phyloP scores from a whole-genome alignment of 2,888 invertebrate species.

The Odontomyia ornata region DNA sequence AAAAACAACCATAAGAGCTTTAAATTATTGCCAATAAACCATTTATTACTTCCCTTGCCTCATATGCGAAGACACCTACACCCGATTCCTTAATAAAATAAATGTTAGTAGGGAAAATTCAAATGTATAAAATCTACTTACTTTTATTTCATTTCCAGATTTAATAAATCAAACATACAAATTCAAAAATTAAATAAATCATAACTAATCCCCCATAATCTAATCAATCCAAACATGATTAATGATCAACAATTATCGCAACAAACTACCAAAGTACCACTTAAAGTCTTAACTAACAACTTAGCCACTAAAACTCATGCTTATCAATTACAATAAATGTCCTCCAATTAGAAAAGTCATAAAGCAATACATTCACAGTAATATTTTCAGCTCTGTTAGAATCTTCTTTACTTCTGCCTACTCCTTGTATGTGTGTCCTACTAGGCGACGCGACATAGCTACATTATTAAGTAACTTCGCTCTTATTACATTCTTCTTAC shows the following conservation, averaged over 20 bases:
- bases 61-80: too few relatives aligned
- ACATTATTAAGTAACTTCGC: slow-evolving; percentile 25
- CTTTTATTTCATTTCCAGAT: too few relatives aligned
- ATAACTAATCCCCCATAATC: too few relatives aligned
- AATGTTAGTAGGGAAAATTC: too few relatives aligned
- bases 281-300: slow-evolving; percentile 22
- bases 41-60: too few relatives aligned
- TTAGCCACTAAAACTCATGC: slow-evolving; percentile 18
- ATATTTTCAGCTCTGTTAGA: background rate
- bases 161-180: too few relatives aligned
- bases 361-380: background rate
- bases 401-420: background rate
- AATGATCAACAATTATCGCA: background rate
- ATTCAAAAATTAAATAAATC: too few relatives aligned
- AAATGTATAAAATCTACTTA: too few relatives aligned
- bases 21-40: too few relatives aligned
- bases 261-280: background rate
- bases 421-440: background rate
- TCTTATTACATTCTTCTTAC: slow-evolving; percentile 35
- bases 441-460: background rate
- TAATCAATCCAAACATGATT: too few relatives aligned
- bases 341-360: slow-evolving; percentile 23
- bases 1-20: too few relatives aligned
- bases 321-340: slow-evolving; percentile 33
- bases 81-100: too few relatives aligned